Percentiles rank a stretch among this genome's conserved stretches.
phyloP scores from a whole-genome alignment of 1,140 invertebrate species.

The Leucophenga varia region DNA sequence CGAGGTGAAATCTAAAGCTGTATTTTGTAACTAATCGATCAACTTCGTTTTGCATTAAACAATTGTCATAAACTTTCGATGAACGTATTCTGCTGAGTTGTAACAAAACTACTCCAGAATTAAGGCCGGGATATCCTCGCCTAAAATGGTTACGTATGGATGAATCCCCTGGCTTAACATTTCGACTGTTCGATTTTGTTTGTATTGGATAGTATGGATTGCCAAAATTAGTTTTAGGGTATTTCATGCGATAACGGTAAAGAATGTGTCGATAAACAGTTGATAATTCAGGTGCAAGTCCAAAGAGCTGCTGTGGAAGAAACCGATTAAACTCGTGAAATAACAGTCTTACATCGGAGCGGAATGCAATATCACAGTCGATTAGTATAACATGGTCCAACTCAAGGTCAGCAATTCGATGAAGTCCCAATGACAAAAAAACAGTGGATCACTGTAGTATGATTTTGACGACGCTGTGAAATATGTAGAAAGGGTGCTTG shows the following conservation, averaged over 20 bases:
- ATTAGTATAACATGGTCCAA: conserved; percentile 71
- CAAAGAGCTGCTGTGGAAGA: conserved; percentile 65
- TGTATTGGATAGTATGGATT: conserved; percentile 46
- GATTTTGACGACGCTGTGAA: conserved; percentile 77
- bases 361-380: conserved; percentile 79
- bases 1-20: conserved; percentile 74
- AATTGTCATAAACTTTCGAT: conserved; percentile 64
- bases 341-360: conserved; percentile 68
- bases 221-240: conserved; percentile 66
- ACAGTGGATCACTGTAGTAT: conserved; percentile 81
- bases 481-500: conserved; percentile 69
- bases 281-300: conserved; percentile 74
- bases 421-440: conserved; percentile 79
- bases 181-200: too few species aligned
- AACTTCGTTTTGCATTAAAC: conserved; percentile 62
- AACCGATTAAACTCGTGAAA: conserved; percentile 67
- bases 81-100: conserved; percentile 70
- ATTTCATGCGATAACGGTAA: conserved; percentile 66
- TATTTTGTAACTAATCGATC: conserved; percentile 69
- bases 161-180: too few species aligned
- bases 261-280: conserved; percentile 81
- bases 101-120: conserved; percentile 79
- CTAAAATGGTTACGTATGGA: too few species aligned
- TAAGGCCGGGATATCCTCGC: conserved; percentile 74
- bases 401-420: conserved; percentile 67